Conservation (phyloP, 1,140 invertebrate genomes). For the Drosophila ironensis region DNA sequence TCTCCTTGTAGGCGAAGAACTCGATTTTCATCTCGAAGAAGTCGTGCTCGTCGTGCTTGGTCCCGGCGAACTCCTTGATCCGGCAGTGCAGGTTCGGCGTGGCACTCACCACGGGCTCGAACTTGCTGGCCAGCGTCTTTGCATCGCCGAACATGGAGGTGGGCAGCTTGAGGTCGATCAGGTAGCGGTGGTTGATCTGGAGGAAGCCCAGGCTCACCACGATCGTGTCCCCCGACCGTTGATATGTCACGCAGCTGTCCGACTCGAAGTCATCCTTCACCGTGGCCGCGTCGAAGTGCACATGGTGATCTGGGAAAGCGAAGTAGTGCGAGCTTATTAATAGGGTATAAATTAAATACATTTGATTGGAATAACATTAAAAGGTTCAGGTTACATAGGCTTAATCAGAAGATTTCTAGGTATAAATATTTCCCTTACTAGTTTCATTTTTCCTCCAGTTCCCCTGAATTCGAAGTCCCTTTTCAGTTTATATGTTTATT, state of each 20-base stretch:
- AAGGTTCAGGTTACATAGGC: too few relatives aligned
- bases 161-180: slow-evolving; percentile 77
- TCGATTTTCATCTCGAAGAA: slow-evolving; percentile 83
- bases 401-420: too few relatives aligned
- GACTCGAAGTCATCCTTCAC: slow-evolving; percentile 75
- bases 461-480: too few relatives aligned
- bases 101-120: slow-evolving; percentile 63
- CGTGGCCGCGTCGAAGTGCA: slow-evolving; percentile 79
- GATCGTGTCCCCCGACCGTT: slow-evolving; percentile 70
- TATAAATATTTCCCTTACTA: too few relatives aligned
- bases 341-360: too few relatives aligned
- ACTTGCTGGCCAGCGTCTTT: slow-evolving; percentile 40
- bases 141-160: slow-evolving; percentile 57
- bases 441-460: too few relatives aligned
- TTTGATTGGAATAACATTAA: too few relatives aligned
- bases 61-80: slow-evolving; percentile 68
- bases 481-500: too few relatives aligned
- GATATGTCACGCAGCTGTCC: slow-evolving; percentile 79
- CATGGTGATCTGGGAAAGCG: slow-evolving; percentile 74
- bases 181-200: slow-evolving; percentile 81
- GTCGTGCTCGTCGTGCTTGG: slow-evolving; percentile 69
- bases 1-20: slow-evolving; percentile 83
- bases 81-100: slow-evolving; percentile 79
- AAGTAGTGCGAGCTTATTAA: background rate
- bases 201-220: slow-evolving; percentile 81